Base-by-base conservation (phyloP, 1,140 invertebrate genomes). In the Belonocnema kinseyi region DNA sequence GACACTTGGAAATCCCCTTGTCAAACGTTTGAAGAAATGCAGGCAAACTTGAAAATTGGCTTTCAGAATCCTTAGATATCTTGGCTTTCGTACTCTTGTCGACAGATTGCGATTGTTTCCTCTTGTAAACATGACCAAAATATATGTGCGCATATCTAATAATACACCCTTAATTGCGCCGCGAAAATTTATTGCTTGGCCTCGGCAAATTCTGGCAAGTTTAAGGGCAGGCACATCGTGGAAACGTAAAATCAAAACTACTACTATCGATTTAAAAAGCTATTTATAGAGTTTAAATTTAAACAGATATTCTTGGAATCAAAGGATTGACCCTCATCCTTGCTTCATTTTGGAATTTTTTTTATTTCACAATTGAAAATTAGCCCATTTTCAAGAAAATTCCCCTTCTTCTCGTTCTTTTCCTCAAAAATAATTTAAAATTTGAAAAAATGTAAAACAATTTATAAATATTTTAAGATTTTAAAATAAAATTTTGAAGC, bases 91-190 rank as follows among this genome's bases (percentile, higher is more conserved):
- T 2, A 66, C 26, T 21, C 66, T 75, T 73, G 76, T 82, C 78
- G 76, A 80, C 74, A 82, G 54, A 78, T 51, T 16, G 72, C 81
- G 70, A 80, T 82, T 82, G 81, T 80, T 82, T 52, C 61, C 26
- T 46, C 74, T 52, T 80, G 73, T 80, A 80, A 77, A 82, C 52
- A 66, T 14, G 13, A 21, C 78, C 26, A 72, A 81, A 79, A 81
- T 81, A 77, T 51, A 73, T 53, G 26, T 33, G 71, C 61, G 76
- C 73, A 50, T 21, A 21, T 82, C 77, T 82, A 79, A 76, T 77
- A 77, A 82, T 75, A 50, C 7, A 26, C 70, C 53, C 13, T 71
- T 79, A 79, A 81, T 81, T 79, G 75, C 75, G 72, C 73, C 75
- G 77, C 52, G 76, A 33, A 66, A 75, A 77, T 80, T 70, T 77